Conservation (phyloP, 2,113 vertebrate species). For the Galemys pyrenaicus region DNA sequence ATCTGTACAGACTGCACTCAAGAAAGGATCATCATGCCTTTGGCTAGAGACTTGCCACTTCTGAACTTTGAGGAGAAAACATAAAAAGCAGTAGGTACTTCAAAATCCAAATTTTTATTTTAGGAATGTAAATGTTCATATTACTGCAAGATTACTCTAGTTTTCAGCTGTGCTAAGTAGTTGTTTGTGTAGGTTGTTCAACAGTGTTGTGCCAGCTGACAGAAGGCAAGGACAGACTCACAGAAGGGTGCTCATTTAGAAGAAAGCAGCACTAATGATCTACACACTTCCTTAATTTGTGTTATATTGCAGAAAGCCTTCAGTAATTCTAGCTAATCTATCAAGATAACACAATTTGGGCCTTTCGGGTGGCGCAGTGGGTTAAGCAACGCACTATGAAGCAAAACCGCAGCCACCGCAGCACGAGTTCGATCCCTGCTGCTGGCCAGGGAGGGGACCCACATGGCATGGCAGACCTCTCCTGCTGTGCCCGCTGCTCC, state of each 20-base stretch:
- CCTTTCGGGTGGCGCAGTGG: too few relatives aligned
- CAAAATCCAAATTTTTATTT: conserved; percentile 94
- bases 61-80: conserved; percentile 89
- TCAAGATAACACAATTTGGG: conserved; percentile 50
- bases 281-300: conserved; percentile 61
- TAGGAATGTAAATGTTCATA: conserved; percentile 95
- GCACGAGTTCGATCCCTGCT: too few relatives aligned
- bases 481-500: too few relatives aligned
- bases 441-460: too few relatives aligned
- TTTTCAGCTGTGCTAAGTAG: conserved; percentile 95
- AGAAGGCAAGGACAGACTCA: conserved; percentile 95
- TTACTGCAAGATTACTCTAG: conserved; percentile 95
- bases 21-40: not conserved
- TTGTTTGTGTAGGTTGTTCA: conserved; percentile 93
- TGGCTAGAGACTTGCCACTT: conserved; percentile 90
- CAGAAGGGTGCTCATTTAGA: conserved; percentile 95
- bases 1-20: too few relatives aligned
- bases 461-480: too few relatives aligned
- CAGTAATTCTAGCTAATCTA: conserved; percentile 75
- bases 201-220: conserved; percentile 95
- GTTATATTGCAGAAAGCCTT: conserved; percentile 81
- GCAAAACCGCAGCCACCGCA: too few relatives aligned
- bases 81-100: conserved; percentile 94
- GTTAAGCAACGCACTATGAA: too few relatives aligned
- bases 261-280: conserved; percentile 91